Conservation (phyloP, 2,113 vertebrate genomes). For the Semnornis frantzii region DNA sequence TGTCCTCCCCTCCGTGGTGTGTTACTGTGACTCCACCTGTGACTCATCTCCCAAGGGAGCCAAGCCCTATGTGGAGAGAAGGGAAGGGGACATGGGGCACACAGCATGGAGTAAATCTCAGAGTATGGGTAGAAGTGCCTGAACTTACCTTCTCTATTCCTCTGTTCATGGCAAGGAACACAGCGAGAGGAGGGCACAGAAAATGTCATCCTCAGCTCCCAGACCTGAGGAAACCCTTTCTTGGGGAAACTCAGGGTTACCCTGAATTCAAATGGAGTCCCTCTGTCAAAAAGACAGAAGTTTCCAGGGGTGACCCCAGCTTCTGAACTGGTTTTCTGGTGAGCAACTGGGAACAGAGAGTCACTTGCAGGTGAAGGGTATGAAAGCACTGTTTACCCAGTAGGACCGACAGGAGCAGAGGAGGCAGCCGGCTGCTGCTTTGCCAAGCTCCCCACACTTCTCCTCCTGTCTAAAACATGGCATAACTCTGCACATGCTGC, state of each 20-base stretch:
- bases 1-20: neutral
- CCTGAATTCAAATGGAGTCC: neutral
- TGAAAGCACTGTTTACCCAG: neutral
- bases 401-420: neutral
- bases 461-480: neutral
- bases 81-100: neutral
- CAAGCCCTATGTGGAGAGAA: neutral
- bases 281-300: neutral
- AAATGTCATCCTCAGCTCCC: neutral
- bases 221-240: neutral
- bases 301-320: neutral
- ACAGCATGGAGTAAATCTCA: rapidly evolving
- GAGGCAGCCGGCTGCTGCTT: neutral
- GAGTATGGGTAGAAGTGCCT: neutral
- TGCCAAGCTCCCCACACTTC: neutral
- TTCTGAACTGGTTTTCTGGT: conserved; percentile 5
- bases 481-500: neutral
- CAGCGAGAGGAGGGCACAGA: neutral
- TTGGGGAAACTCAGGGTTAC: neutral
- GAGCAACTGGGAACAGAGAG: neutral
- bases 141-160: neutral
- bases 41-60: conserved; percentile 1
- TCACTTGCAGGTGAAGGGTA: neutral
- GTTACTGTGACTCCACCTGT: neutral
- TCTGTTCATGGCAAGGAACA: neutral